Percentiles rank a stretch among this genome's conserved stretches.
Conservation (phyloP, 2,797 vertebrate genomes). For the Anguilla megastoma region DNA sequence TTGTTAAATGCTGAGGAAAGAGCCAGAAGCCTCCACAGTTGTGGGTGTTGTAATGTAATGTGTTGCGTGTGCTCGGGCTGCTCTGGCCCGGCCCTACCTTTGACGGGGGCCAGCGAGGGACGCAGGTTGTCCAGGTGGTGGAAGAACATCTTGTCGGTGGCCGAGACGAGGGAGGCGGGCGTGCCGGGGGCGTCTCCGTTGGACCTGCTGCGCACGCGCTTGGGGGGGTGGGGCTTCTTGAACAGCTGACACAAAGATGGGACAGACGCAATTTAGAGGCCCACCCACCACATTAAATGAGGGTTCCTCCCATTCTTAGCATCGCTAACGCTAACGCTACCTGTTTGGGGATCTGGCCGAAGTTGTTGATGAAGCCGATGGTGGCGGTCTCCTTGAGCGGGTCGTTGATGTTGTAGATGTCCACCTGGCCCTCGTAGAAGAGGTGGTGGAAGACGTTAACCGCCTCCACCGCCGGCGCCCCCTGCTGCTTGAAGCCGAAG, state of each 20-base stretch:
- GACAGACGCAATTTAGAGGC: neutral
- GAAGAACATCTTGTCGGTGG: conserved; percentile 94
- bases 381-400: conserved; percentile 97
- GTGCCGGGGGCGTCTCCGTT: conserved; percentile 81
- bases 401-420: conserved; percentile 99
- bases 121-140: conserved; percentile 95
- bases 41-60: too few species aligned
- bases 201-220: conserved; percentile 85
- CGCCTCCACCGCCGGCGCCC: conserved; percentile 90
- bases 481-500: conserved; percentile 98
- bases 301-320: rapidly evolving
- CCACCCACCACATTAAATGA: neutral
- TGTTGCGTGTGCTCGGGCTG: neutral
- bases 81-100: conserved; percentile 73
- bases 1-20: neutral
- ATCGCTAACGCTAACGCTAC: conserved; percentile 55
- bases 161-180: conserved; percentile 74
- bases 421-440: conserved; percentile 98
- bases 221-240: conserved; percentile 97
- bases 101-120: conserved; percentile 91
- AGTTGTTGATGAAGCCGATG: conserved; percentile 99
- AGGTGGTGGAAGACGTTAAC: conserved; percentile 99
- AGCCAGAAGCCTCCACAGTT: neutral
- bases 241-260: conserved; percentile 78
- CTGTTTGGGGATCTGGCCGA: conserved; percentile 99